Percentiles rank a stretch among this genome's conserved stretches.
These are phyloP conservation scores for Drosophila kohkoa DNA, from an alignment of 1,140 invertebrate genomes.

Conservation along the genomic window DNA sequence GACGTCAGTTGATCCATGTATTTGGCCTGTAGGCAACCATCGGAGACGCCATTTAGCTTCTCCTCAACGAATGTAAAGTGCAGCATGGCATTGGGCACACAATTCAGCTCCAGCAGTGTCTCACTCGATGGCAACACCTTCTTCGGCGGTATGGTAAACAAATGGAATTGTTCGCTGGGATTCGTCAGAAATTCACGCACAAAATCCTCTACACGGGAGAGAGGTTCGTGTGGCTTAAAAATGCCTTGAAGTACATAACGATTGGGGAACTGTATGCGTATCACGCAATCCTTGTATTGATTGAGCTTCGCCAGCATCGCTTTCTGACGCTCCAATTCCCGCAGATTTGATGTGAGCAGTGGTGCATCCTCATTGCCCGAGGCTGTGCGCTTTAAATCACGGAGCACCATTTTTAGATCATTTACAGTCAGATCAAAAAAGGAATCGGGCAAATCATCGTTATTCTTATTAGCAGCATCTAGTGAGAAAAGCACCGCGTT, in stretches of 20 bases:
- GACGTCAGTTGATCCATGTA: slow-evolving; percentile 62
- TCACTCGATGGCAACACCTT: slow-evolving; percentile 86
- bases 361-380: slow-evolving; percentile 88
- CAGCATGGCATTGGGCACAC: slow-evolving; percentile 91
- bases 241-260: slow-evolving; percentile 91
- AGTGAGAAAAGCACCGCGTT: slow-evolving; percentile 90
- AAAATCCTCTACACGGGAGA: slow-evolving; percentile 89
- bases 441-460: slow-evolving; percentile 91
- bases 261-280: slow-evolving; percentile 93
- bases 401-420: slow-evolving; percentile 90
- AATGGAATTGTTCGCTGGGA: slow-evolving; percentile 88
- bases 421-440: slow-evolving; percentile 93
- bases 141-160: slow-evolving; percentile 92
- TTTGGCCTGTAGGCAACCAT: slow-evolving; percentile 59
- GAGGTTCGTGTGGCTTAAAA: slow-evolving; percentile 90
- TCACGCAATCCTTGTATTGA: slow-evolving; percentile 90
- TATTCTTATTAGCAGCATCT: slow-evolving; percentile 86
- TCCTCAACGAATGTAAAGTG: slow-evolving; percentile 87
- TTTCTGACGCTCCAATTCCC: slow-evolving; percentile 88
- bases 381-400: slow-evolving; percentile 89
- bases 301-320: slow-evolving; percentile 87
- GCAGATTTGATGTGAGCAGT: slow-evolving; percentile 88
- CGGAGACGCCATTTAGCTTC: slow-evolving; percentile 37
- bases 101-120: slow-evolving; percentile 88
- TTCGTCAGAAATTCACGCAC: slow-evolving; percentile 88